Evolutionary conservation across 37 sponge, comb jelly and placozoan species (phyloP), one percentile per base, ranked within the genome.

Genomic region (Amphimedon queenslandica): DNA sequence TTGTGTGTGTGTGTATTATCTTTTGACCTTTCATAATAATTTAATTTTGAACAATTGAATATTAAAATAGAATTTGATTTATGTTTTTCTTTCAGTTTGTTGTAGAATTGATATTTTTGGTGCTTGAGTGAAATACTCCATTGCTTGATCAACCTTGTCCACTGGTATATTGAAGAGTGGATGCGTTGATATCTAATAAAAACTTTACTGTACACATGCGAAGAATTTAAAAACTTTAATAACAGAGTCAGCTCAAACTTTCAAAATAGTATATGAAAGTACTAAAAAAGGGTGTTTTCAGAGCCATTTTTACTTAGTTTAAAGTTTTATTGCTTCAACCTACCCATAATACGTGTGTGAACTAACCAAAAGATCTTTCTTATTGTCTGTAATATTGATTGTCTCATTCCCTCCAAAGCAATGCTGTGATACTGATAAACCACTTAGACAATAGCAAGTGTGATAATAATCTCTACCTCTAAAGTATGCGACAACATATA

Each of bases 401-500:
- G 23, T 72, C 28, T 24, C 64, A 25, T 57, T 35, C 33, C 69
- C 74, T 4, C 75, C 63, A 23, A 56, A 81, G 72, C 81, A 82
- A 64, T 97, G 88, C 71, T 97, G 99, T 1, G 92, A 75, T 2
- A 92, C 63, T 16, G 95, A 94, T 31, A 97, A 58, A 0, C 99
- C 99, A 91, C 92, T 92, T 42, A 97, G 80, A 42, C 92, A 84
- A 71, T 97, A 97, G 70, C 99, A 97, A 2, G 99, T 92, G 75
- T 97, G 99, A 43, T 97, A 97, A 58, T 71, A 90, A 63, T 94
- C 95, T n/a, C 81, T 57, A 29, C 75, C 38, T 27, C 77, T 81
- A 33, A 42, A 37, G 2, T 11, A 74, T n/a, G n/a, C n/a, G n/a
- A n/a, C n/a, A n/a, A n/a, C n/a, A n/a, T n/a, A n/a, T n/a, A n/a